Conservation (phyloP, 2,797 vertebrate species). For the Aratinga solstitialis region DNA sequence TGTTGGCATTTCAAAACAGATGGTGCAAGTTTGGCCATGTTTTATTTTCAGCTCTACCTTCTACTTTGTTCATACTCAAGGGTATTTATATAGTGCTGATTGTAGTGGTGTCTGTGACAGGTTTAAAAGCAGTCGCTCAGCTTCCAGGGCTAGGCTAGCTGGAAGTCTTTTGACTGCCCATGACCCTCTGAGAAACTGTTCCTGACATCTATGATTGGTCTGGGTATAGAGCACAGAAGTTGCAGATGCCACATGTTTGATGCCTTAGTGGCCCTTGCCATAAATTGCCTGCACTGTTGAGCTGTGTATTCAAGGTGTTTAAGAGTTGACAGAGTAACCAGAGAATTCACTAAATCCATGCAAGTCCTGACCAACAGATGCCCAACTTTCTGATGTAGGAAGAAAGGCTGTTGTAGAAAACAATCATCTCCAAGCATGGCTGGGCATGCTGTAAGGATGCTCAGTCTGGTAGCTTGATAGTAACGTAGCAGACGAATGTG, state of each 20-base stretch:
- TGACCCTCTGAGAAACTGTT: background rate
- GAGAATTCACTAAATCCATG: background rate
- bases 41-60: constrained; percentile 2
- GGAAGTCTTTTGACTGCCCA: background rate
- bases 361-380: background rate
- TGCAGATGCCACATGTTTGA: background rate
- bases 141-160: background rate
- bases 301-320: background rate
- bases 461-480: background rate
- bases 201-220: background rate
- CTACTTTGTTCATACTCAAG: background rate
- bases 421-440: rapidly evolving
- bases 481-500: background rate
- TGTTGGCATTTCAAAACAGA: background rate
- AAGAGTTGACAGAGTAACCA: background rate
- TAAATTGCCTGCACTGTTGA: background rate
- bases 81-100: background rate
- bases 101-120: background rate
- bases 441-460: background rate
- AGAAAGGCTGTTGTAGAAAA: background rate
- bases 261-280: background rate
- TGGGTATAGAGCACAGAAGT: rapidly evolving
- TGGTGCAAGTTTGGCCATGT: background rate
- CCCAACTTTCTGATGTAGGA: background rate
- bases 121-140: background rate